Base-by-base conservation (phyloP, 1,140 invertebrate genomes). In the Neelides sp. region DNA sequence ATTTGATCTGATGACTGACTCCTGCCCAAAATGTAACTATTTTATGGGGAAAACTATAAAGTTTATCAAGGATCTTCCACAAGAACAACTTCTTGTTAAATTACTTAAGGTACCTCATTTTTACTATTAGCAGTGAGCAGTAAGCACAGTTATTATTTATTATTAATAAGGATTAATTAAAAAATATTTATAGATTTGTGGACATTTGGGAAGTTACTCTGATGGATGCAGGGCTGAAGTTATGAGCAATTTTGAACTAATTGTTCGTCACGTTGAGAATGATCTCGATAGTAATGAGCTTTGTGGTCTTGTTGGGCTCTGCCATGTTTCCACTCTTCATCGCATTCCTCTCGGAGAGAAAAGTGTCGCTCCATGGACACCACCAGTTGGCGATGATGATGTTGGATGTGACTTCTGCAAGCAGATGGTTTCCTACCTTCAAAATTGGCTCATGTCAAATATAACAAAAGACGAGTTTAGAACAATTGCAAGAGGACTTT, bases 371-470 rank as follows among this genome's bases (percentile, higher is more conserved):
- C 48, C 50, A 17, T 59, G 58, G 52, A 48, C 30, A 34, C 42
- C 55, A 22, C 50, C 50, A 27, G 39, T 23, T 15, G 56, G 57
- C 2, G 50, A 53, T 20, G 61, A 64, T 48, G 82, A 85, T 65
- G 65, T 86, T 28, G 78, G 85, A 15, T 92, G 86, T 64, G 80
- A 89, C 55, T 73, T 91, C 37, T 91, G 86, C 64, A 77, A 85
- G 62, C 80, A 86, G 66, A 64, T 90, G 20, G 80, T 90, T 0
- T 68, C 69, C 28, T 85, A 91, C 69, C 67, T 89, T 50, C 76
- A 75, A 51, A 82, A 90, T 66, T 71, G 86, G 19, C 65, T 91
- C 0, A 72, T 85, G 24, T 78, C 85, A n/a, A 89, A 91, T 62
- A 88, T 86, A 1, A 88, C 87, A 0, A 79, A 85, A 65, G 53